Base-by-base conservation (phyloP, 1,140 invertebrate genomes). In the Macrobrachium rosenbergii region DNA sequence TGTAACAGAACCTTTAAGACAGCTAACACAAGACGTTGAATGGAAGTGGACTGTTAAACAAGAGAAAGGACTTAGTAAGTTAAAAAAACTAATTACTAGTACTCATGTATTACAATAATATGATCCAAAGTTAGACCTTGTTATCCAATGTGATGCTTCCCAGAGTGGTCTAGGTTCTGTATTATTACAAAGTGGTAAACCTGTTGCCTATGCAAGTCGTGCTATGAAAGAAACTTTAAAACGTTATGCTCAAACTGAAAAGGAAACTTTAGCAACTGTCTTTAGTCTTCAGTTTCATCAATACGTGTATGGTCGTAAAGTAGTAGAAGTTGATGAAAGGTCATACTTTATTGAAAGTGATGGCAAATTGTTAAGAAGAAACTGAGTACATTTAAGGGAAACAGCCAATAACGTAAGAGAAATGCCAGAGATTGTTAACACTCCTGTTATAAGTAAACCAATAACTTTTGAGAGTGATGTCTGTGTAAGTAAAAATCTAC, bases 211-310 rank as follows among this genome's bases (percentile, higher is more conserved):
- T n/a, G n/a, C 92, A 10, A 92, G 91, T 16, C 84, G 91, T 85
- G 86, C 88, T 19, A 89, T 93, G 17, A 92, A 89, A 16, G 77
- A 87, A 21, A 87, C 91, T 23, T 2, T 93, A 88, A 37, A 87
- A 64, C 91, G 91, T 37, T 93, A 91, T 86, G 83, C 92, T 11
- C 91, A 91, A 86, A 93, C 92, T 37, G 92, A 93, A 88, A 93
- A 92, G 80, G 92, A 93, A 89, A 87, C 91, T 12, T 88, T 92
- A 52, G 91, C 91, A 72, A 90, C 93, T 8, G 83, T 89, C 58
- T 91, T 90, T 91, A 90, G 89, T 37, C 90, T 67, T 87, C 91
- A 91, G 88, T 93, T 92, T 91, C 90, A 91, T 89, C 87, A 91
- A 60, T 93, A 91, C 88, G 88, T 93, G 17, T 92, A 92, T 90